phyloP scores from a whole-genome alignment of 1,140 invertebrate species.

The Arion vulgaris region DNA sequence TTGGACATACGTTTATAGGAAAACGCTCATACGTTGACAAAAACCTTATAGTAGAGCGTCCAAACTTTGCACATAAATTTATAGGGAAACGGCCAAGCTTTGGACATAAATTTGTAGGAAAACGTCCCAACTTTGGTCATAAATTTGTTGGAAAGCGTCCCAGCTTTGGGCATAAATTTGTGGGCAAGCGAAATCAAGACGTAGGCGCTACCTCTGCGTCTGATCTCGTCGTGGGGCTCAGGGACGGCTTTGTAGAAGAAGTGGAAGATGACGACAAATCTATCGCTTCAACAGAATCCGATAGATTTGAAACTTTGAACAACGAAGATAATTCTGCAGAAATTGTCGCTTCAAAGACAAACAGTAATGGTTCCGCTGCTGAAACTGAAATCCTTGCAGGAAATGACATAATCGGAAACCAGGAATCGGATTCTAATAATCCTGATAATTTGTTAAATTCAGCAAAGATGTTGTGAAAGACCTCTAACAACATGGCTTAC shows the following conservation, averaged over 20 bases:
- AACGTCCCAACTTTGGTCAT: background rate
- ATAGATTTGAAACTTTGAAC: background rate
- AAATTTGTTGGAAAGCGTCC: background rate
- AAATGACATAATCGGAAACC: background rate
- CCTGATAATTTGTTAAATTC: too few species aligned
- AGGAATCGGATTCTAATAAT: too few species aligned
- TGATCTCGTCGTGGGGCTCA: background rate
- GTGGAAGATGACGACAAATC: background rate
- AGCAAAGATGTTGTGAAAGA: too few species aligned
- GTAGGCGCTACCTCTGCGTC: too few species aligned
- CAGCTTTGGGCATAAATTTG: background rate
- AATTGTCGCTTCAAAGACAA: background rate
- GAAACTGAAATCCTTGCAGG: too few species aligned
- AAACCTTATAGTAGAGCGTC: background rate
- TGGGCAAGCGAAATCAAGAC: too few species aligned
- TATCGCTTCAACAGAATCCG: background rate
- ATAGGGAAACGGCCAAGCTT: background rate
- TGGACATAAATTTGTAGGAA: background rate
- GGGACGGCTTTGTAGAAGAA: background rate
- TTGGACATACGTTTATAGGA: background rate
- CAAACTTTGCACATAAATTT: background rate
- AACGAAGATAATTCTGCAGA: background rate
- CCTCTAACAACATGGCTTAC: too few species aligned
- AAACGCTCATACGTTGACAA: background rate
- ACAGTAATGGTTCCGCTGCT: background rate